phyloP scores from a whole-genome alignment of 1,140 invertebrate species.

The Hyles vespertilio region DNA sequence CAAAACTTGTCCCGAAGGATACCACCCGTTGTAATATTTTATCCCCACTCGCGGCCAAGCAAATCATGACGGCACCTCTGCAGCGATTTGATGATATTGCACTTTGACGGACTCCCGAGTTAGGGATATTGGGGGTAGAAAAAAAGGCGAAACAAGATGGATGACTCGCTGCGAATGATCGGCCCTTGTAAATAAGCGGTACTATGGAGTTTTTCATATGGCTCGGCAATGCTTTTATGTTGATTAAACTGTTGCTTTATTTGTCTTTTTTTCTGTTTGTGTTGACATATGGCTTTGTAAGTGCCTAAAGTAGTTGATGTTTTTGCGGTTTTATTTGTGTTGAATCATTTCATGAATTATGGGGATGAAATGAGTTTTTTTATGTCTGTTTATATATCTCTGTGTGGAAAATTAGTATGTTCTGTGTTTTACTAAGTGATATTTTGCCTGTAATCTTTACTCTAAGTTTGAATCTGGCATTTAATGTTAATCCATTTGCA shows the following conservation, averaged over 20 bases:
- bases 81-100: constrained; percentile 75
- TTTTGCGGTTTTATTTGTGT: too few species aligned
- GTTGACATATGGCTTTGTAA: background rate
- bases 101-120: constrained; percentile 62
- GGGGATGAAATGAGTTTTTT: too few species aligned
- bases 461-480: too few species aligned
- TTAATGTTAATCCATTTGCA: too few species aligned
- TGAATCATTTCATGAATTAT: background rate
- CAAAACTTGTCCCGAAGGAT: constrained; percentile 41
- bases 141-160: constrained; percentile 64
- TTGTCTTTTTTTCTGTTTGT: constrained; percentile 5
- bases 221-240: constrained; percentile 31
- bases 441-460: too few species aligned
- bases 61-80: constrained; percentile 70
- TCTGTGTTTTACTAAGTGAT: too few species aligned
- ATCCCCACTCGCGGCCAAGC: constrained; percentile 44
- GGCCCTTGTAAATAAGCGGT: background rate
- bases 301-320: background rate
- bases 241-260: constrained; percentile 36
- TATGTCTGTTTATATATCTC: too few species aligned
- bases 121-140: constrained; percentile 31
- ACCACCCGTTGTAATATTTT: constrained; percentile 69
- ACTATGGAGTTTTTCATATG: constrained; percentile 9
- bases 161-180: constrained; percentile 34
- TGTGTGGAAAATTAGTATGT: too few species aligned